Conservation (phyloP, 2,888 invertebrate species). For the Lacanobia oleracea region DNA sequence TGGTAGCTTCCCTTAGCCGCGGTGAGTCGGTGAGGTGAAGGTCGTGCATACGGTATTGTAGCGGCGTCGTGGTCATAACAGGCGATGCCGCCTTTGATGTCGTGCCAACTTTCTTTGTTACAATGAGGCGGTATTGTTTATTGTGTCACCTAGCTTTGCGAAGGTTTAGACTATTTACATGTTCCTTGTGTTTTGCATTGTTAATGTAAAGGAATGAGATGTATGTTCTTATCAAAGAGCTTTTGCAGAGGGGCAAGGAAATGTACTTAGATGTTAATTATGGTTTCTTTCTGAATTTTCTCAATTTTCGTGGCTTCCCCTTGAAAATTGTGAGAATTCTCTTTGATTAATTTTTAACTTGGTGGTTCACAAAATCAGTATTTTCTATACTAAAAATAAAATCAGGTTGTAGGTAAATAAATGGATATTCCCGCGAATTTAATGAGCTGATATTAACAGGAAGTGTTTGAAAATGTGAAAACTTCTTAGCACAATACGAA, state of each 20-base stretch:
- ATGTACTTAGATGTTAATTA: too few relatives aligned
- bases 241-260: constrained; percentile 15
- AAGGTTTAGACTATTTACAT: constrained; percentile 54
- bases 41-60: constrained; percentile 72
- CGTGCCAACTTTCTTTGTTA: constrained; percentile 66
- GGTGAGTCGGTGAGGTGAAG: constrained; percentile 63
- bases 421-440: neutral
- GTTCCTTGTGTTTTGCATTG: constrained; percentile 31
- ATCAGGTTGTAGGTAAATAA: neutral
- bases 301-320: neutral
- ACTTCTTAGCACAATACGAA: neutral
- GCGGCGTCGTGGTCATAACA: constrained; percentile 71
- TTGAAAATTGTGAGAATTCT: neutral
- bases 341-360: neutral
- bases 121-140: constrained; percentile 56
- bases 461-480: neutral
- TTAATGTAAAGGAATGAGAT: constrained; percentile 20
- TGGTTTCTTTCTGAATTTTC: neutral
- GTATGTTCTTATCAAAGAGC: constrained; percentile 6
- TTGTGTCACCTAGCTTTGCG: constrained; percentile 59
- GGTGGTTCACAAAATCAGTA: neutral
- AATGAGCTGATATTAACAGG: neutral
- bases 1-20: constrained; percentile 69
- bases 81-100: constrained; percentile 57
- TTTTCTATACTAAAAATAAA: neutral